Base-by-base conservation (phyloP, 92 coral and sea anemone species). In the Heliopora coerulea region DNA sequence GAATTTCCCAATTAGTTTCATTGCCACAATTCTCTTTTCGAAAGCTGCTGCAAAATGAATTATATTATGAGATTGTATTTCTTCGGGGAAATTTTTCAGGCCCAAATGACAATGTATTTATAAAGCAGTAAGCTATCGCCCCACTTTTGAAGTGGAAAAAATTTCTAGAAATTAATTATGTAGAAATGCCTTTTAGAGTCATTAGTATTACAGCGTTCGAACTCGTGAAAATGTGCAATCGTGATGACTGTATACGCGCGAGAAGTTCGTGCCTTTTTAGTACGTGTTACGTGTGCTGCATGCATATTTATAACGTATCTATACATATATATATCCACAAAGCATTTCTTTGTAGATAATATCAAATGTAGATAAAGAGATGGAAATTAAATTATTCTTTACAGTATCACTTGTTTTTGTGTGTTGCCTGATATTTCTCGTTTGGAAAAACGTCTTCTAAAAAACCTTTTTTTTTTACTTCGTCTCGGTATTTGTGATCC, bases 321-420 rank as follows among this genome's bases (percentile, higher is more conserved):
- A 67, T n/a, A n/a, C n/a, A n/a, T n/a, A n/a, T n/a, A n/a, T 67
- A 67, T 67, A 67, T 27, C 74, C 58, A 26, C 74, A 67, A 48
- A 67, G 74, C 48, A 41, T 8, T 41, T 54, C 74, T 84, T 84
- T 89, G 90, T 86, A 86, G 96, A 86, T 89, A 89, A 66, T 19
- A 74, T 25, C 57, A 62, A 78, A 63, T 89, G 96, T 89, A 89
- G 96, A 86, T 86, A 89, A 50, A 19, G 42, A 61, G 61, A 68
- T 58, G 14, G 50, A 54, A 52, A 76, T 76, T 67, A 67, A 67
- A 67, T 67, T 67, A 67, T 67, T 67, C 74, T 44, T 67, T 67
- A 37, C 74, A 67, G 27, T 29, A 65, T 17, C 44, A 46, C 52
- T 2, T 6, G 7, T 8, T 15, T 10, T 46, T 46, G 52, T 46